Percentiles rank a stretch among this genome's conserved stretches.
Evolutionary conservation across 2,888 invertebrate genomes (phyloP).

Genomic region (Hirtodrosophila histrioides): DNA sequence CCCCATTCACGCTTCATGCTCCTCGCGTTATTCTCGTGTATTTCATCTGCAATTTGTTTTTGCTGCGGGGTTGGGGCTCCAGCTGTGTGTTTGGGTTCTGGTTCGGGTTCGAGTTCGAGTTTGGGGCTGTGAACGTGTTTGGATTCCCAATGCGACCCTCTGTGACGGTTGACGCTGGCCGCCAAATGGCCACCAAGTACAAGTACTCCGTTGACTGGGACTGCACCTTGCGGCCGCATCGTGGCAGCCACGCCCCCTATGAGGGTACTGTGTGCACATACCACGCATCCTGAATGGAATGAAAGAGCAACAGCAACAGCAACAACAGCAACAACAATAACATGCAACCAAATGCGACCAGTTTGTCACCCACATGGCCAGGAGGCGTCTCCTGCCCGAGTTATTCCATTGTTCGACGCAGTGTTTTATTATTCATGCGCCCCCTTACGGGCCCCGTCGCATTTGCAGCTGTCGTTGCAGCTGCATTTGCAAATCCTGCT

Average conservation of each 20-base stretch:
- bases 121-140: conserved; percentile 28
- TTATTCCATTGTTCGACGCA: conserved; percentile 43
- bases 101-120: background rate
- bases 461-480: conserved; percentile 30
- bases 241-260: conserved; percentile 4
- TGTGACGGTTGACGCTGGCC: conserved; percentile 13
- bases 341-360: conserved; percentile 41
- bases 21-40: conserved; percentile 6
- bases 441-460: conserved; percentile 28
- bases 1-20: conserved; percentile 40
- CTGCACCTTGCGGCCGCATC: conserved; percentile 25
- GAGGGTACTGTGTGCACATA: conserved; percentile 13
- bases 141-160: conserved; percentile 29
- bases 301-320: conserved; percentile 18
- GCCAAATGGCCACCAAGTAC: conserved; percentile 32
- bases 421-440: conserved; percentile 56
- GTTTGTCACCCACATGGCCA: conserved; percentile 56
- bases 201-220: background rate
- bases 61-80: conserved; percentile 1
- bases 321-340: background rate
- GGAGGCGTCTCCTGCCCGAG: conserved; percentile 12
- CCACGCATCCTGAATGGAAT: conserved; percentile 30
- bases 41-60: conserved; percentile 40
- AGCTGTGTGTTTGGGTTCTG: background rate
- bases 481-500: conserved; percentile 16